Evolutionary conservation across 2,113 vertebrate genomes (phyloP).

Genomic region (Peromyscus maniculatus): DNA sequence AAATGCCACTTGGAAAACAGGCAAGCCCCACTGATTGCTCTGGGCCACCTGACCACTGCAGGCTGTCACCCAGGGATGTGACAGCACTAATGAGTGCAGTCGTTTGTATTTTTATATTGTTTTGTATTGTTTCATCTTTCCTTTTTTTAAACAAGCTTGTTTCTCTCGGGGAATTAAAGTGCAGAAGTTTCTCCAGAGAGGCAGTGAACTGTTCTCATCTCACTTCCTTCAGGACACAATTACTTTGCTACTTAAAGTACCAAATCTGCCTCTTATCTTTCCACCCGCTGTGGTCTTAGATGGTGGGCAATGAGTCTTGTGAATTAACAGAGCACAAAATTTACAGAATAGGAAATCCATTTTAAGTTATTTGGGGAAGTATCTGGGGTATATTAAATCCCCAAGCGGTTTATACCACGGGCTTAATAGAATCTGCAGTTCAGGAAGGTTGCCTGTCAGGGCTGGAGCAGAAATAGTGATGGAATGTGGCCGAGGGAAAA

Average conservation of each 20-base stretch:
- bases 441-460: conserved; percentile 28
- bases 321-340: conserved; percentile 78
- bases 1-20: neutral
- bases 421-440: conserved; percentile 53
- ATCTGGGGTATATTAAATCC: conserved; percentile 58
- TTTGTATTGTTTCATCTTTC: conserved; percentile 34
- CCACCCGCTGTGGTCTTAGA: conserved; percentile 62
- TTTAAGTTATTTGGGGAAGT: conserved; percentile 56
- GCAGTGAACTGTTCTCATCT: conserved; percentile 62
- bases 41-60: neutral
- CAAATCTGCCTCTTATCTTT: conserved; percentile 66
- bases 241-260: conserved; percentile 70
- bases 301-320: conserved; percentile 73
- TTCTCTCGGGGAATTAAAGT: conserved; percentile 70
- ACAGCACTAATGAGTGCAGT: conserved; percentile 55
- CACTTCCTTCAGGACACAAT: conserved; percentile 71
- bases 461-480: neutral
- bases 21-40: conserved; percentile 2
- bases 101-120: conserved; percentile 10
- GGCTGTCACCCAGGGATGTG: neutral
- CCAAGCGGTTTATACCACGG: conserved; percentile 55
- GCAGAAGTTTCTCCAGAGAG: conserved; percentile 68
- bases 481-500: neutral
- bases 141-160: conserved; percentile 42
- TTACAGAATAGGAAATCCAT: conserved; percentile 73